A percentile compares a stretch with the other conserved stretches of the same genome.
phyloP scores from a whole-genome alignment of 2,888 invertebrate species.

The Physocephala rufipes region DNA sequence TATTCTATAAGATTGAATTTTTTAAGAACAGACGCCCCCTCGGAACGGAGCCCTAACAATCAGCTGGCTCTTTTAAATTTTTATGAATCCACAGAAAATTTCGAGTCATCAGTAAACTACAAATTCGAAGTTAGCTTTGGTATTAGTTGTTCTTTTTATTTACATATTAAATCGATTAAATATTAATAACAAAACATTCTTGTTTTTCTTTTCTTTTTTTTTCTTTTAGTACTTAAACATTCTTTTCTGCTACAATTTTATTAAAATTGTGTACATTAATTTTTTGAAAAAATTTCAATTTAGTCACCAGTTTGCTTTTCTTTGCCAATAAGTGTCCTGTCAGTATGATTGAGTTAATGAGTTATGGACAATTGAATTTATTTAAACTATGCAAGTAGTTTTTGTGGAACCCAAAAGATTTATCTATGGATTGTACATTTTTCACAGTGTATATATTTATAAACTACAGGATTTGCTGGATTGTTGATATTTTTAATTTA shows the following conservation, averaged over 20 bases:
- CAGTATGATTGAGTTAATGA: background rate
- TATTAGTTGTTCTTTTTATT: slow-evolving; percentile 29
- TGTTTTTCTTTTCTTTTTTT: slow-evolving; percentile 1
- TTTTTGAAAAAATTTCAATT: background rate
- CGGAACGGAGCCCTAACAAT: no score
- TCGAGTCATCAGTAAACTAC: background rate
- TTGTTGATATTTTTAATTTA: background rate
- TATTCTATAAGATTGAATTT: no score
- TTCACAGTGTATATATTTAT: background rate
- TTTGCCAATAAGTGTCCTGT: background rate
- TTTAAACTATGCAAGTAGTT: slow-evolving; percentile 1
- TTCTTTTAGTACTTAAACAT: background rate
- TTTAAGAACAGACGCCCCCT: no score
- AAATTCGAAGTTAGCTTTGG: background rate
- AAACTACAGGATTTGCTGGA: slow-evolving; percentile 6
- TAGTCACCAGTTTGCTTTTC: background rate
- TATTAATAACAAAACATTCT: slow-evolving; percentile 29
- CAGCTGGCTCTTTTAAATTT: no score
- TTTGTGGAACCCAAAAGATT: background rate
- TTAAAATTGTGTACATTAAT: background rate
- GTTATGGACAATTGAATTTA: background rate
- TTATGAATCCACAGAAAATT: no score
- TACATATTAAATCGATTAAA: slow-evolving; percentile 34
- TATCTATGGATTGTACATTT: slow-evolving; percentile 5
- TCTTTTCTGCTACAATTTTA: background rate